Conservation (phyloP, 2,113 vertebrate species). For the Lates calcarifer region DNA sequence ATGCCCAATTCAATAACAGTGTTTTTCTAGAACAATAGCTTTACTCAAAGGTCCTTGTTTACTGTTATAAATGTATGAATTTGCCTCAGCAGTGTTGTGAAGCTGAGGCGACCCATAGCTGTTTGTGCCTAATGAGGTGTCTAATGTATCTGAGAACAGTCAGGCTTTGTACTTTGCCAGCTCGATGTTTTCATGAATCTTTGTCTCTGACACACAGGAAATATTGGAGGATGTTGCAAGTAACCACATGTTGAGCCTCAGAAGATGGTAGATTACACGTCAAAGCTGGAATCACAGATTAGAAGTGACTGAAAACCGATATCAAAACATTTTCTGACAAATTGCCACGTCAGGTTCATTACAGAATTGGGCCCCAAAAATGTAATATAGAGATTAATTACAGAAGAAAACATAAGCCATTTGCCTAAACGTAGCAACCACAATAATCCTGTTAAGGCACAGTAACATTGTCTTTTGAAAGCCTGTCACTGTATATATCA, state of each 20-base stretch:
- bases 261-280: neutral
- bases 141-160: conserved; percentile 61
- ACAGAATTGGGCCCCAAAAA: neutral
- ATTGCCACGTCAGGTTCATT: neutral
- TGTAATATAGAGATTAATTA: neutral
- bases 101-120: conserved; percentile 58
- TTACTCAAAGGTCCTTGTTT: conserved; percentile 56
- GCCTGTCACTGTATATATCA: neutral
- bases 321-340: neutral
- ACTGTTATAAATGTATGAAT: conserved; percentile 59
- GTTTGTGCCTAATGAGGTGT: conserved; percentile 71
- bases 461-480: neutral
- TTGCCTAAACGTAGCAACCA: neutral
- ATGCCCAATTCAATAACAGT: conserved; percentile 3
- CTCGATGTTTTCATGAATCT: conserved; percentile 36
- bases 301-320: neutral
- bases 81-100: conserved; percentile 19
- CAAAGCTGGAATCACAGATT: neutral
- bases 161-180: conserved; percentile 34
- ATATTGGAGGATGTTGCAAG: neutral
- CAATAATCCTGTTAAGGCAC: neutral
- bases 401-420: neutral
- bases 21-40: conserved; percentile 34
- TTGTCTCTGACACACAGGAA: neutral
- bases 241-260: neutral